A percentile compares a stretch with the other conserved stretches of the same genome.
phyloP scores from a whole-genome alignment of 2,888 invertebrate genomes.

The Arrhopalites spinosus region DNA sequence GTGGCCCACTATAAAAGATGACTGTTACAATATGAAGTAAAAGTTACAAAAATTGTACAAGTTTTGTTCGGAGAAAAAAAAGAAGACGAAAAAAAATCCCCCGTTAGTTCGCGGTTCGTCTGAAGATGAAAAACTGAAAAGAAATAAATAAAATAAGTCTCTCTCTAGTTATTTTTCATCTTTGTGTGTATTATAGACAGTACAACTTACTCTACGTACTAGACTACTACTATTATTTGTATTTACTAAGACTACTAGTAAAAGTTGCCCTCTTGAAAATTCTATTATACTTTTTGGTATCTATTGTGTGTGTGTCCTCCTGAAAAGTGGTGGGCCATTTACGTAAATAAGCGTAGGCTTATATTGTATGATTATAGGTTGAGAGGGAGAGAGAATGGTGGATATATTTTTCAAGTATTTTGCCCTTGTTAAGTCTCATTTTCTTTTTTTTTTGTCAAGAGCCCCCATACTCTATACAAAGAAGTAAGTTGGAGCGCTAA shows the following conservation, averaged over 20 bases:
- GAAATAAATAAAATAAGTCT: conserved; percentile 11
- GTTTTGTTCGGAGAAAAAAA: neutral
- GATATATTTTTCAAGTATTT: conserved; percentile 21
- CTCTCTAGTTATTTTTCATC: conserved; percentile 19
- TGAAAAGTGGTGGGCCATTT: conserved; percentile 3
- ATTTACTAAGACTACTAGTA: neutral
- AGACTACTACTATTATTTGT: too few relatives aligned
- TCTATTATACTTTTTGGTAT: neutral
- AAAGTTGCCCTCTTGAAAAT: neutral
- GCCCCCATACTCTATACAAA: neutral
- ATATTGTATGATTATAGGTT: neutral
- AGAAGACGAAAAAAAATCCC: conserved; percentile 11
- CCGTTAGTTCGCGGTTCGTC: conserved; percentile 29
- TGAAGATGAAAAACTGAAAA: conserved; percentile 21
- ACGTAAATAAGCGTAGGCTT: conserved; percentile 7
- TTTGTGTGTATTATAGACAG: neutral
- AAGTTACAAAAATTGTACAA: neutral
- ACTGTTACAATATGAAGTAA: neutral
- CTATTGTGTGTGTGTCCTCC: neutral
- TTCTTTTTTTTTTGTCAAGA: conserved; percentile 1
- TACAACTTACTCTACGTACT: too few relatives aligned
- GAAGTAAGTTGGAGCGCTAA: conserved; percentile 23
- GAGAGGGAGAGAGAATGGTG: neutral
- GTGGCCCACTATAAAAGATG: neutral
- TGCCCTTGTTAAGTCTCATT: conserved; percentile 22